Percentiles rank a stretch among this genome's conserved stretches.
phyloP scores from a whole-genome alignment of 2,113 vertebrate genomes.

The Brachirus orientalis region DNA sequence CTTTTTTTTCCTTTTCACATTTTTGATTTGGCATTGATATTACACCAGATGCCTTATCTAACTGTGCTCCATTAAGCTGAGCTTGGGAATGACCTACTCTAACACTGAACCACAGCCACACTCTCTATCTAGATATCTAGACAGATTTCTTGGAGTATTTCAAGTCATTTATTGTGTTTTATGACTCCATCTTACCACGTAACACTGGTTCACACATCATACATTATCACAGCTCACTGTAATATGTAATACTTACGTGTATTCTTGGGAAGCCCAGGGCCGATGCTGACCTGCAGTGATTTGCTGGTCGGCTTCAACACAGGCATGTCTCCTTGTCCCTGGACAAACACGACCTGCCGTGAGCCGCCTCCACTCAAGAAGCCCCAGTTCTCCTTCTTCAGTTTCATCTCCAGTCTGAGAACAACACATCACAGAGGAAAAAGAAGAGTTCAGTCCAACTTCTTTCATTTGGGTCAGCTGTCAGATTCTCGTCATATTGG shows the following conservation, averaged over 20 bases:
- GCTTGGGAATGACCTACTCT: no score
- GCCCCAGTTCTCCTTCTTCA: slow-evolving; percentile 98
- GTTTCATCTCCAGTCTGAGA: slow-evolving; percentile 92
- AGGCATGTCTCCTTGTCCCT: slow-evolving; percentile 88
- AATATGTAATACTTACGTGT: slow-evolving; percentile 86
- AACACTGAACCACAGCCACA: no score
- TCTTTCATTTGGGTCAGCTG: no score
- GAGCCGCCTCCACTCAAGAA: slow-evolving; percentile 91
- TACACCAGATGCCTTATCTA: no score
- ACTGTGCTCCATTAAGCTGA: no score
- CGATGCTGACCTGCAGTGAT: slow-evolving; percentile 96
- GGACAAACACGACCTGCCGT: slow-evolving; percentile 91
- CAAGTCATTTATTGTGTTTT: neutral
- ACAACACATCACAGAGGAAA: neutral
- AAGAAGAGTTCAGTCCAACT: neutral
- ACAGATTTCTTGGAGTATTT: no score
- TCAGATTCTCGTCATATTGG: no score
- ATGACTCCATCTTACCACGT: neutral
- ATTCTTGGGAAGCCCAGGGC: slow-evolving; percentile 93
- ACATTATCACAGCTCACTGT: neutral
- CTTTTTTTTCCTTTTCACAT: no score
- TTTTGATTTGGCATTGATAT: no score
- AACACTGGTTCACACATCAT: neutral
- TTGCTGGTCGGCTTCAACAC: slow-evolving; percentile 92
- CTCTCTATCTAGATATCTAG: no score